Percentiles rank a stretch among this genome's conserved stretches.
Evolutionary conservation across 2,888 invertebrate species (phyloP).

Genomic region (Caenorhabditis sinica): DNA sequence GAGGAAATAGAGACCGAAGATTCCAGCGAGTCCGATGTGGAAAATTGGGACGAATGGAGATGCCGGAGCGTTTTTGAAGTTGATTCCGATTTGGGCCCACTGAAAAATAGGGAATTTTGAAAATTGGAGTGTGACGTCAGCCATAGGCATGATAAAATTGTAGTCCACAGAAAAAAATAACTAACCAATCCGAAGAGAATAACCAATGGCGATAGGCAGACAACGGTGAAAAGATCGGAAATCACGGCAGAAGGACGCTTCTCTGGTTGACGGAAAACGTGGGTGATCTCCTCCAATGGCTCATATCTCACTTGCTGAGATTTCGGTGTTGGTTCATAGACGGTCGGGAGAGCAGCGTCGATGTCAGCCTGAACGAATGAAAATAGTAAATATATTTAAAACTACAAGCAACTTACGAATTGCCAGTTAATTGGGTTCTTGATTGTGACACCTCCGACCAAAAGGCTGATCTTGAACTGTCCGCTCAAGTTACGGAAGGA

Average conservation of each 20-base stretch:
- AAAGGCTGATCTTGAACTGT: constrained; percentile 90
- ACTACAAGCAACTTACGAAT: constrained; percentile 85
- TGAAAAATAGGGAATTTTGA: constrained; percentile 75
- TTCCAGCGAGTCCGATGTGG: constrained; percentile 92
- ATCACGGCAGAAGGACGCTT: constrained; percentile 92
- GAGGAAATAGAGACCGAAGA: constrained; percentile 91
- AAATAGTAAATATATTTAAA: constrained; percentile 9
- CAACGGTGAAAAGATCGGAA: constrained; percentile 92
- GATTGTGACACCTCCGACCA: constrained; percentile 93
- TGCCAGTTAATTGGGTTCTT: constrained; percentile 94
- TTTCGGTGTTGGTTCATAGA: constrained; percentile 82
- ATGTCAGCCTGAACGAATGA: constrained; percentile 86
- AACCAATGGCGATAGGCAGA: constrained; percentile 91
- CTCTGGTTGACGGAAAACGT: constrained; percentile 94
- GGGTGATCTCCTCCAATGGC: constrained; percentile 85
- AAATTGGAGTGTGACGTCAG: background rate
- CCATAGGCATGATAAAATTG: too few relatives aligned
- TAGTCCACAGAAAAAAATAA: constrained; percentile 38
- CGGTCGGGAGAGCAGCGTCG: constrained; percentile 88
- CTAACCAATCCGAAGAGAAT: constrained; percentile 89
- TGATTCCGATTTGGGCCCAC: constrained; percentile 93
- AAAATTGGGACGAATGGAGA: constrained; percentile 91
- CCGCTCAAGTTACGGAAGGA: constrained; percentile 87
- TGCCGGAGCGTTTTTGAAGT: constrained; percentile 90
- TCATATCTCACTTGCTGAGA: constrained; percentile 82